Evolutionary conservation across 2,113 vertebrate genomes (phyloP).

Genomic region (Gila orcuttii): DNA sequence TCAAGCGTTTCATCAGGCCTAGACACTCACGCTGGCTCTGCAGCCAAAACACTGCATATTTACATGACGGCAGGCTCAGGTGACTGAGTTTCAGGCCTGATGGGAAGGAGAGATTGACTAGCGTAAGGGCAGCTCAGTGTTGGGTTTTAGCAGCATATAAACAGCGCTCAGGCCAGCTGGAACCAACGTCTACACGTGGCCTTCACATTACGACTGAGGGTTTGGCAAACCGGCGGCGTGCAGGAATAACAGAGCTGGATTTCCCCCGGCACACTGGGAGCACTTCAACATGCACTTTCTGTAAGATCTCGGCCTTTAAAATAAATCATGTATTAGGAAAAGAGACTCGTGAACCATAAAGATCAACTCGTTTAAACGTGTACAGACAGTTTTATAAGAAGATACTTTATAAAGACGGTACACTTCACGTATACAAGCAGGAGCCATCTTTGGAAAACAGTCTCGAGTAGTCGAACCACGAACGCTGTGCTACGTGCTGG

Average conservation of each 20-base stretch:
- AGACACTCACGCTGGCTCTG: slow-evolving; percentile 55
- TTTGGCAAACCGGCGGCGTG: background rate
- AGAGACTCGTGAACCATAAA: background rate
- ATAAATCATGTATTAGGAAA: background rate
- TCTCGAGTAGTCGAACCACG: too few relatives aligned
- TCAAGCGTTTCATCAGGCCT: slow-evolving; percentile 26
- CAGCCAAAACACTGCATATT: slow-evolving; percentile 62
- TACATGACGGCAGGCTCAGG: background rate
- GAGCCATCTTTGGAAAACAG: too few relatives aligned
- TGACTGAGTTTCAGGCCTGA: slow-evolving; percentile 30
- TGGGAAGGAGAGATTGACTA: too few relatives aligned
- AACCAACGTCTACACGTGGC: background rate
- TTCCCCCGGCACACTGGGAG: background rate
- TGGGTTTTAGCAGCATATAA: background rate
- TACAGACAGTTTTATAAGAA: too few relatives aligned
- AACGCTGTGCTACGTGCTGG: too few relatives aligned
- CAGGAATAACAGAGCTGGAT: slow-evolving; percentile 8
- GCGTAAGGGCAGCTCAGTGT: background rate
- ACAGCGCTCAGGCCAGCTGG: slow-evolving; percentile 14
- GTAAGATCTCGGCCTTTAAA: background rate
- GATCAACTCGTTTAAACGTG: too few relatives aligned
- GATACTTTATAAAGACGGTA: too few relatives aligned
- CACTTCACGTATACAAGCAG: too few relatives aligned
- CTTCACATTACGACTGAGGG: background rate
- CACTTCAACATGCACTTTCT: background rate